Conservation (phyloP, 1,140 invertebrate genomes). For the Heliconius himera region DNA sequence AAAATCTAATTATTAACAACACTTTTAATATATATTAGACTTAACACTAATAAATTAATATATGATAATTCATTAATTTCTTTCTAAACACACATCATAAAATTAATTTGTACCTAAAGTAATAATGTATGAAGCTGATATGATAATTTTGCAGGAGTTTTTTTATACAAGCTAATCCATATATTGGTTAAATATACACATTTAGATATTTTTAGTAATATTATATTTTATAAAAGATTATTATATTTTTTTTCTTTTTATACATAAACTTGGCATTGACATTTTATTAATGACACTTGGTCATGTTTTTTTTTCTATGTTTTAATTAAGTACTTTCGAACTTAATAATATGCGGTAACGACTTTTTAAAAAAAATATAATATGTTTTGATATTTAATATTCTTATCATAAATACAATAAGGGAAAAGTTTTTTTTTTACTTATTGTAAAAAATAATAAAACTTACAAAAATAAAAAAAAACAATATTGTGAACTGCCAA, state of each 20-base stretch:
- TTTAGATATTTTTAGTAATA: not conserved
- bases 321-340: not conserved
- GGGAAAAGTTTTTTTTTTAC: not conserved
- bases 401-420: not conserved
- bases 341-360: not conserved
- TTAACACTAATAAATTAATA: not conserved
- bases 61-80: not conserved
- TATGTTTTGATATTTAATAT: not conserved
- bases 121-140: conserved; percentile 6
- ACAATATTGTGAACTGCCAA: not conserved
- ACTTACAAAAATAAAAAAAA: not conserved
- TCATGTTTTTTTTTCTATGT: not conserved
- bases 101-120: not conserved
- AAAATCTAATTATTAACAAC: not conserved
- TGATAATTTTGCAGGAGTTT: not conserved
- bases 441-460: not conserved
- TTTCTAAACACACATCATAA: conserved; percentile 8
- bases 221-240: not conserved
- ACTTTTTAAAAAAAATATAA: not conserved
- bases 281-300: not conserved
- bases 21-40: not conserved
- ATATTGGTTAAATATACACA: not conserved
- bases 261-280: not conserved
- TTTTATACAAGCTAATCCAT: not conserved
- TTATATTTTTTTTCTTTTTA: not conserved